These are phyloP conservation scores for Onychorhynchus coronatus DNA, from an alignment of 2,113 vertebrate genomes.

Conservation along the genomic window DNA sequence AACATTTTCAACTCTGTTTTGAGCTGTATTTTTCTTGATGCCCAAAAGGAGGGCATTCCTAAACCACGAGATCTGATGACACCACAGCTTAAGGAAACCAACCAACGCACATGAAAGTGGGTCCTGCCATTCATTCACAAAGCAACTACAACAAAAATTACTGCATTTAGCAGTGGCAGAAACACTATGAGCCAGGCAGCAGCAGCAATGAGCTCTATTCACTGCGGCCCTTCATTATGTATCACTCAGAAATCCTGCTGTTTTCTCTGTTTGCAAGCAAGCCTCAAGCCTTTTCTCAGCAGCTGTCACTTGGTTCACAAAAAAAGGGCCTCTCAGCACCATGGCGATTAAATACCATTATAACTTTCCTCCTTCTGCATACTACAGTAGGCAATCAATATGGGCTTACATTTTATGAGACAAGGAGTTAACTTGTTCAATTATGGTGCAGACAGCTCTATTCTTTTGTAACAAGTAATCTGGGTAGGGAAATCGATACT, in stretches of 20 bases:
- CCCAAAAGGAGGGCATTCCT: background rate
- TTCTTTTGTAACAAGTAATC: constrained; percentile 99
- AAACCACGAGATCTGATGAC: background rate
- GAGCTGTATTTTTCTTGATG: background rate
- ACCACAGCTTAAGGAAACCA: background rate
- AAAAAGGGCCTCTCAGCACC: constrained; percentile 70
- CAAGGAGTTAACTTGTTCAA: constrained; percentile 99
- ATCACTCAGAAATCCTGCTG: constrained; percentile 33
- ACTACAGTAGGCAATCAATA: constrained; percentile 89
- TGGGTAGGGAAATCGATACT: constrained; percentile 98
- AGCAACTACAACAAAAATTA: background rate
- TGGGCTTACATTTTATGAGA: constrained; percentile 97
- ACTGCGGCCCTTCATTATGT: background rate
- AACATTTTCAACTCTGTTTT: background rate
- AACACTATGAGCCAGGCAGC: background rate
- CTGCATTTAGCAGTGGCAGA: background rate
- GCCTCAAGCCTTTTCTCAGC: constrained; percentile 36
- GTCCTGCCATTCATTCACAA: background rate
- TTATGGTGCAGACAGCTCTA: constrained; percentile 98
- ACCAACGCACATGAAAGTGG: accelerated
- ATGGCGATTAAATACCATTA: constrained; percentile 77
- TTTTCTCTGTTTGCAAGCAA: constrained; percentile 48
- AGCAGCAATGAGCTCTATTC: background rate
- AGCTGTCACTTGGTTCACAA: constrained; percentile 63
- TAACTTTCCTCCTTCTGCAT: constrained; percentile 78